Percentiles rank a stretch among this genome's conserved stretches.
phyloP scores from a whole-genome alignment of 2,888 invertebrate genomes.

The Molanna angustata region DNA sequence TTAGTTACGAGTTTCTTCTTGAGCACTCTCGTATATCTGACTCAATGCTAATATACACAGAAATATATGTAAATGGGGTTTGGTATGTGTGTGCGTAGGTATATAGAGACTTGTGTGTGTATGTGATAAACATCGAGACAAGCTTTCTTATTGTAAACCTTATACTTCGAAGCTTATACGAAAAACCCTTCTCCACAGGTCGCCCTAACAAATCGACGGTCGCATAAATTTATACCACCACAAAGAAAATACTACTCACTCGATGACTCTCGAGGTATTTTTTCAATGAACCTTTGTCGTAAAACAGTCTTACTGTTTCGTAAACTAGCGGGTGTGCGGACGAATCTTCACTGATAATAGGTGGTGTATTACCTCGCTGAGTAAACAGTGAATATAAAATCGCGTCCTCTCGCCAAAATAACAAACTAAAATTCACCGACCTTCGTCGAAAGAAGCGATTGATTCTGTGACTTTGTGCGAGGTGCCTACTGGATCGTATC shows the following conservation, averaged over 20 bases:
- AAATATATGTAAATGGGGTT: slow-evolving; percentile 8
- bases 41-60: slow-evolving; percentile 7
- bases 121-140: slow-evolving; percentile 31
- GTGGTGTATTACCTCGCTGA: slow-evolving; percentile 3
- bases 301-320: too few species aligned
- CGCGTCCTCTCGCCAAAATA: too few species aligned
- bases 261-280: too few species aligned
- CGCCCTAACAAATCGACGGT: too few species aligned
- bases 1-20: too few species aligned
- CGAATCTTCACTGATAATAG: slow-evolving; percentile 8
- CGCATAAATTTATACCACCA: too few species aligned
- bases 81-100: background rate
- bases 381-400: too few species aligned
- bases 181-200: slow-evolving; percentile 8
- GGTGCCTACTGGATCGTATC: background rate
- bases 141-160: slow-evolving; percentile 31
- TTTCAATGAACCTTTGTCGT: too few species aligned
- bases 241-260: too few species aligned
- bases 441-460: background rate
- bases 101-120: slow-evolving; percentile 10
- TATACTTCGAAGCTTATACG: slow-evolving; percentile 21
- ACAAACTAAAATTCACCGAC: too few species aligned
- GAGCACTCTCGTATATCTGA: slow-evolving; percentile 4
- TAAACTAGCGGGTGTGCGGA: too few species aligned
- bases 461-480: background rate